These are phyloP conservation scores for Clamator glandarius DNA, from an alignment of 2,797 vertebrate genomes.

Conservation along the genomic window DNA sequence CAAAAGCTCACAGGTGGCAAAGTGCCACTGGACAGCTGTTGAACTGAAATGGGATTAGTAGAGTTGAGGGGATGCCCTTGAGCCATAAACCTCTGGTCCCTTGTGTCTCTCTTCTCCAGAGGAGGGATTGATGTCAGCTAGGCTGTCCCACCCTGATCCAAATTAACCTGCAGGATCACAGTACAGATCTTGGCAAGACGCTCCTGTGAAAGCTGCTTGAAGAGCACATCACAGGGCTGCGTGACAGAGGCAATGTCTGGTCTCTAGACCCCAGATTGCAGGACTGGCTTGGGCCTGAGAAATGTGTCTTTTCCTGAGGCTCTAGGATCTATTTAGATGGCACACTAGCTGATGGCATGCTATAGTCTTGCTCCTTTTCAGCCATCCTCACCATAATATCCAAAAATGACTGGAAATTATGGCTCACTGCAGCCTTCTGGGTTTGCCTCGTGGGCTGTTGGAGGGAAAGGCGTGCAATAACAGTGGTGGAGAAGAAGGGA, in stretches of 20 bases:
- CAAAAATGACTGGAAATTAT: neutral
- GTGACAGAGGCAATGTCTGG: neutral
- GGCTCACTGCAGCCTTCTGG: neutral
- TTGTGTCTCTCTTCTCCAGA: neutral
- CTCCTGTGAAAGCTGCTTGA: neutral
- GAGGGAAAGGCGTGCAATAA: rapidly evolving
- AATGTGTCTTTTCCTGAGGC: neutral
- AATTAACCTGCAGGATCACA: neutral
- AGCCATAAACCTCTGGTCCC: neutral
- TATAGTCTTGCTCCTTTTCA: neutral
- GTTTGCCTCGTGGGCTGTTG: neutral
- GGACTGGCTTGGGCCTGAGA: neutral
- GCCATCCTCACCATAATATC: neutral
- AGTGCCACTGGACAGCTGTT: slow-evolving; percentile 40
- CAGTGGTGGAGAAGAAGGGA: neutral
- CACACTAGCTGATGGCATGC: rapidly evolving
- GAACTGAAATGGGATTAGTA: neutral
- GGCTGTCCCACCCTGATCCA: neutral
- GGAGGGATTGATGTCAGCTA: neutral
- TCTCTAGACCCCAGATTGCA: neutral
- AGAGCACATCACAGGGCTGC: neutral
- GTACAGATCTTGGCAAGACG: neutral
- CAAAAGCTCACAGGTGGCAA: neutral
- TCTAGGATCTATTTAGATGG: neutral
- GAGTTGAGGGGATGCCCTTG: neutral